Conservation (phyloP, 2,113 vertebrate genomes). For the Gavia stellata region DNA sequence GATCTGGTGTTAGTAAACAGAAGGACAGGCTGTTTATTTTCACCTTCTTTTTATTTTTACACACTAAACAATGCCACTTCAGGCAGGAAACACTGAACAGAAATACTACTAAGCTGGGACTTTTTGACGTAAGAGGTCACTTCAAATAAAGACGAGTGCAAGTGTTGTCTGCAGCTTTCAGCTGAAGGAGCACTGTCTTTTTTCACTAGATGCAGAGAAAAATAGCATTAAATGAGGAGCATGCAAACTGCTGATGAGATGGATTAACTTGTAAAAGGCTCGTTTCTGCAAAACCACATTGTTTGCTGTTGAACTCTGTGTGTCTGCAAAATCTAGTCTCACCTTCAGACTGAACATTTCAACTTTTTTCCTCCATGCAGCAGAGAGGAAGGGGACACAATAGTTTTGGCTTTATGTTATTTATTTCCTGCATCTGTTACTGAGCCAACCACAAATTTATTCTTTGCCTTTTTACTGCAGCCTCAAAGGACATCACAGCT, state of each 20-base stretch:
- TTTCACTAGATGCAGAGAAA: background rate
- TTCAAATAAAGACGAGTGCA: background rate
- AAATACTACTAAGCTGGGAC: background rate
- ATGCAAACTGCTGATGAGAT: background rate
- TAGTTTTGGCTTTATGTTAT: fast-evolving
- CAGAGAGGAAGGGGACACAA: background rate
- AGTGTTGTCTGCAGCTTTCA: background rate
- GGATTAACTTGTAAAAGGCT: background rate
- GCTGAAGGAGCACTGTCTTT: background rate
- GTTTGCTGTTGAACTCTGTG: background rate
- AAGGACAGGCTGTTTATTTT: background rate
- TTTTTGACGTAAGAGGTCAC: background rate
- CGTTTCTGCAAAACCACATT: background rate
- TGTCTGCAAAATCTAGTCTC: background rate
- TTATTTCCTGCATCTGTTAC: background rate
- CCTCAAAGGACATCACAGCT: background rate
- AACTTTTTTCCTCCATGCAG: background rate
- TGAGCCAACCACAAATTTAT: background rate
- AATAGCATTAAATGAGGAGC: background rate
- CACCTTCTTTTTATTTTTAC: background rate
- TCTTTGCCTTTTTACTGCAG: background rate
- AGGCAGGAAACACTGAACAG: background rate
- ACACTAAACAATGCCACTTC: background rate
- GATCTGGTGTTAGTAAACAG: background rate
- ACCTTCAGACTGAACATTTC: background rate